Base-by-base conservation (phyloP, 2,113 vertebrate species). In the Chlamydotis undulata region DNA sequence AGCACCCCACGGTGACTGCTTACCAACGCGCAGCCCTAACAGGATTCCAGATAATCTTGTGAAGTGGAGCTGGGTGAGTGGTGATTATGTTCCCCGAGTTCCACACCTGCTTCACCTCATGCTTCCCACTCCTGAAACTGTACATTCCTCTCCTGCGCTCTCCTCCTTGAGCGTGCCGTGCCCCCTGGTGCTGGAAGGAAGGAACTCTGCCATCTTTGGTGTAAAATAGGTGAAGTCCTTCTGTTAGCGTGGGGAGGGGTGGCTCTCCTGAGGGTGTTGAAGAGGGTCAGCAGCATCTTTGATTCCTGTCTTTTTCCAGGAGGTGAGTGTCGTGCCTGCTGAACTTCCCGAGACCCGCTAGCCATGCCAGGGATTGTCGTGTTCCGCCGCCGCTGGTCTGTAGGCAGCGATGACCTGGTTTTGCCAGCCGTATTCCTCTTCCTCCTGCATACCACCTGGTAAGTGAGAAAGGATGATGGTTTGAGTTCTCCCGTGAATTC, bases 381-480 rank as follows among this genome's bases (percentile, higher is more conserved):
- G 98, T 99, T 99, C 98, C 99, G 99, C 97, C 98, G 99, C 95
- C 99, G 99, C 98, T 99, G 99, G 99, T 99, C 99, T 99, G 99
- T 99, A 95, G 99, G 99, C 98, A 99, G 99, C 95, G 99, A 99
- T 99, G 99, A 99, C 99, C 99, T 99, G 94, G 99, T 99, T 98
- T 97, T 99, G 98, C 99, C 99, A 6, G 99, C 99, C 59, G 97
- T 99, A 98, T 99, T 99, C 97, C 99, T 99, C 94, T 99, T 99
- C 97, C 97, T 99, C 88, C 98, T 99, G 89, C 99, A 99, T 96
- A 99, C 99, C 97, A 98, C 99, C 97, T 99, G 99, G 99, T 99
- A 91, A 98, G 98, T 94, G 70, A 84, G 84, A 89, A 68, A 55
- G 63, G 41, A 23, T 4, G 53, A 53, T 39, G 33, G 7, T 29